phyloP scores from a whole-genome alignment of 92 coral and sea anemone species.

The Epizoanthus scotinus region DNA sequence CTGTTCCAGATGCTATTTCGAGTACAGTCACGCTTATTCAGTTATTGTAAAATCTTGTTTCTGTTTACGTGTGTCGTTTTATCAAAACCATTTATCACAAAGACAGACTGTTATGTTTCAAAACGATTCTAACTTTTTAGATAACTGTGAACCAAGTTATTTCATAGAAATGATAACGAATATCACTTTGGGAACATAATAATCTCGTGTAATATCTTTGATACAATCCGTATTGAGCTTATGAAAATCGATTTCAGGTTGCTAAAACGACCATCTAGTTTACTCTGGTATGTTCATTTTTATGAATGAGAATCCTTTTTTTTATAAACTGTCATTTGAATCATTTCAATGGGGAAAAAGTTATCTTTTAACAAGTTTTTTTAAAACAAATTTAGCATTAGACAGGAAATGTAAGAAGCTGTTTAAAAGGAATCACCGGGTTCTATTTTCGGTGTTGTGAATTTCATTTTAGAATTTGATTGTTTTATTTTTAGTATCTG shows the following conservation, averaged over 20 bases:
- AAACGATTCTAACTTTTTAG: conserved; percentile 1
- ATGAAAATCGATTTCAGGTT: background rate
- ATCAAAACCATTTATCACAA: conserved; percentile 24
- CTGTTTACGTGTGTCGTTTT: conserved; percentile 32
- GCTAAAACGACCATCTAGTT: conserved; percentile 28
- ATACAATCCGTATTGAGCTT: too few relatives aligned
- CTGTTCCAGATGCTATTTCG: conserved; percentile 1
- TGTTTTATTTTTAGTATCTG: background rate
- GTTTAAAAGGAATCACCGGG: background rate
- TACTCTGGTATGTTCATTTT: conserved; percentile 25
- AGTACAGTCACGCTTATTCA: conserved; percentile 35
- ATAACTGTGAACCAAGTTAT: background rate
- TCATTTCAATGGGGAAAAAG: too few relatives aligned
- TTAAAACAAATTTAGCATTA: background rate
- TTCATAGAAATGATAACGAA: background rate
- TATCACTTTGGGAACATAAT: background rate
- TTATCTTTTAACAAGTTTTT: too few relatives aligned
- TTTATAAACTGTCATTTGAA: too few relatives aligned
- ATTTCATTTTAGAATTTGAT: background rate
- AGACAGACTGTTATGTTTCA: conserved; percentile 23
- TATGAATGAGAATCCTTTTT: background rate
- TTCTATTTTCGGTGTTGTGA: too few relatives aligned
- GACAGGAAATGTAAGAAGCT: background rate
- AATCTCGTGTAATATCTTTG: background rate
- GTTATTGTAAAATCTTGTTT: background rate